Percentiles rank a stretch among this genome's conserved stretches.
Evolutionary conservation across 2,888 invertebrate genomes (phyloP).

Genomic region (Cryptocephalus primarius): DNA sequence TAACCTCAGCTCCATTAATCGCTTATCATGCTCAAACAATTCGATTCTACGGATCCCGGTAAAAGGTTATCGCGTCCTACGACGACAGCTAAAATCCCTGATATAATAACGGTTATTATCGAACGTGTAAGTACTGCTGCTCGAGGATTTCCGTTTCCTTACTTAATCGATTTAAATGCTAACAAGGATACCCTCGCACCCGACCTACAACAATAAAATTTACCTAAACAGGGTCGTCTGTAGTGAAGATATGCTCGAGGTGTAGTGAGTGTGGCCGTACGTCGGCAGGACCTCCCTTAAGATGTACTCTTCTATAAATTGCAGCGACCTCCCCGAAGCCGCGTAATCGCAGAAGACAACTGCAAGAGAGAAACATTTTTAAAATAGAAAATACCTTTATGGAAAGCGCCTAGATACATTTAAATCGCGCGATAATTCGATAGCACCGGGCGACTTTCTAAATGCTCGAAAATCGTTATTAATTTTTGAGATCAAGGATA

Average conservation of each 20-base stretch:
- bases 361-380: conserved; percentile 37
- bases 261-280: conserved; percentile 73
- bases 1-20: too few species aligned
- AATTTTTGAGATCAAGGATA: too few species aligned
- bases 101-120: too few species aligned
- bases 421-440: conserved; percentile 7
- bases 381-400: not conserved
- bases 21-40: too few species aligned
- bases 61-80: too few species aligned
- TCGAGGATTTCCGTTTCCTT: too few species aligned
- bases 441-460: not conserved
- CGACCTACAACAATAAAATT: conserved; percentile 14
- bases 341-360: conserved; percentile 82
- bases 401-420: not conserved
- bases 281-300: conserved; percentile 66
- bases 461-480: too few species aligned
- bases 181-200: too few species aligned
- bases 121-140: too few species aligned
- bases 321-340: conserved; percentile 71
- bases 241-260: conserved; percentile 72
- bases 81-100: too few species aligned
- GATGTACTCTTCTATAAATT: conserved; percentile 79
- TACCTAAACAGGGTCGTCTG: conserved; percentile 82
- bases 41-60: too few species aligned
- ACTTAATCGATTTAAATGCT: too few species aligned